Base-by-base conservation (phyloP, 1,140 invertebrate species). In the Brachionus rubens region DNA sequence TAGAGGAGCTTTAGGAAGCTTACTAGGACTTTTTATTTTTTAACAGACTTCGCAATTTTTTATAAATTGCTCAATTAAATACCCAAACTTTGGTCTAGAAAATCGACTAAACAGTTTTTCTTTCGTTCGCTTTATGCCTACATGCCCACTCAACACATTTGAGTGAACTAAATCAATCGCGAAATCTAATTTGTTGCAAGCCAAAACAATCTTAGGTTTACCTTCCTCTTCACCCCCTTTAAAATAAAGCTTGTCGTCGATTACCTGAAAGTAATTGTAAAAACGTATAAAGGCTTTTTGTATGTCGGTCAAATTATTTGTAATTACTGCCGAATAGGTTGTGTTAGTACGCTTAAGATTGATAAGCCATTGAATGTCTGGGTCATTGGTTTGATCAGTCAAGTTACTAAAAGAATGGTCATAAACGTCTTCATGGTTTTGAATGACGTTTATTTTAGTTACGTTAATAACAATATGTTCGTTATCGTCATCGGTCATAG, bases 11-110 rank as follows among this genome's bases (percentile, higher is more conserved):
- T 46, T 68, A n/a, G 46, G 41, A n/a, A 26, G 16, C 14, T 9
- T 26, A 3, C 21, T 76, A 14, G 30, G 30, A n/a, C 10, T 59
- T 24, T 75, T 75, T 21, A 16, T 46, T 52, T 75, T 52, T 40
- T 77, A 48, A 56, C 76, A 77, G 12, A 46, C n/a, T 54, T 72
- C 19, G 43, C 76, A 68, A 30, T 19, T 19, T n/a, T 28, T 26
- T 26, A 70, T 43, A 12, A 48, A 65, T 24, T 75, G 10, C 2
- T 33, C 24, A 26, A 68, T 62, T 14, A 24, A 28, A 14, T 33
- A n/a, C 7, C 41, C 33, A 41, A 54, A 16, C 46, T 68, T 56
- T 24, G 48, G 76, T 16, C 59, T 72, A 40, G 21, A 48, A 28
- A 59, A 59, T 4, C 54, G 54, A 59, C 16, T 16, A 14, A 59